Conservation (phyloP, 2,888 invertebrate genomes). For the Octodonta nipae region DNA sequence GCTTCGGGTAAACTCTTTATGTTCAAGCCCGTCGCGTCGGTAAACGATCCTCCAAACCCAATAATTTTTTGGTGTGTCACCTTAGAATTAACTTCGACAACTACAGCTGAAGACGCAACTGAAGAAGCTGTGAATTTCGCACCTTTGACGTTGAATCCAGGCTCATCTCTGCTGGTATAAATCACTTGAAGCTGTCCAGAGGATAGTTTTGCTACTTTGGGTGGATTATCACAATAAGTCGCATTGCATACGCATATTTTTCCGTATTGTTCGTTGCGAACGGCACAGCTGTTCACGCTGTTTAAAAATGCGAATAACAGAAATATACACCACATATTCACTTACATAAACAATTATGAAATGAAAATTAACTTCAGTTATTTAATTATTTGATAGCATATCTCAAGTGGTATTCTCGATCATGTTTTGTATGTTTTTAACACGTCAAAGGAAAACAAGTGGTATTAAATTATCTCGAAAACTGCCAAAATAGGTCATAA, state of each 20-base stretch:
- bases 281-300: no score
- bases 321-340: no score
- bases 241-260: slow-evolving; percentile 35
- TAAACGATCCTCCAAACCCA: slow-evolving; percentile 80
- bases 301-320: no score
- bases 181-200: slow-evolving; percentile 14
- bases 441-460: no score
- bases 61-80: slow-evolving; percentile 47
- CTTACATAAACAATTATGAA: no score
- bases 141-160: slow-evolving; percentile 39
- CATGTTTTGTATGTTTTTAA: no score
- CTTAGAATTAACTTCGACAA: not conserved
- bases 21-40: slow-evolving; percentile 49
- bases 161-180: slow-evolving; percentile 37
- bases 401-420: no score
- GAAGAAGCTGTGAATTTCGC: slow-evolving; percentile 29
- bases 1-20: slow-evolving; percentile 44
- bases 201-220: no score
- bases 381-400: no score
- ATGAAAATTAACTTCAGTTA: no score
- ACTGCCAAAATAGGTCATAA: no score
- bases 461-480: no score
- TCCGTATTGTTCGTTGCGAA: slow-evolving; percentile 6
- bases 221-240: slow-evolving; percentile 35
- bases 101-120: not conserved